Evolutionary conservation across 2,888 invertebrate genomes (phyloP).

Genomic region (Tachina grossa): DNA sequence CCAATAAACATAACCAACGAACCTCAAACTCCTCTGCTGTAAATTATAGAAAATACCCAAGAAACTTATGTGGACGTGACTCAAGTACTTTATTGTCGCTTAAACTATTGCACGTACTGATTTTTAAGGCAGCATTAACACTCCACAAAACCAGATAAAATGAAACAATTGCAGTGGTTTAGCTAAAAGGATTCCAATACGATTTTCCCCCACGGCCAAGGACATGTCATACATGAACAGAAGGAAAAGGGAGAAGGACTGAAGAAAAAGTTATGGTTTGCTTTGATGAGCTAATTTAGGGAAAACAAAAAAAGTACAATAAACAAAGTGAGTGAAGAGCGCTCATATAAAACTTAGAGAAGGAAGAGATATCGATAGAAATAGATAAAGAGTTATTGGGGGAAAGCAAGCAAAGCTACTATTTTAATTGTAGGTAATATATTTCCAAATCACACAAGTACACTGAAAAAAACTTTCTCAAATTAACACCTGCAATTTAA

Average conservation of each 20-base stretch:
- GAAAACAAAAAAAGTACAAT: slow-evolving; percentile 25
- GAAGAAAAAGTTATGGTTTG: slow-evolving; percentile 71
- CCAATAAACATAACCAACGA: slow-evolving; percentile 21
- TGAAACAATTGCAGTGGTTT: slow-evolving; percentile 69
- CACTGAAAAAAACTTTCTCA: neutral
- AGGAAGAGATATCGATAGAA: neutral
- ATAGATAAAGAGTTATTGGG: neutral
- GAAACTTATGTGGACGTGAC: slow-evolving; percentile 77
- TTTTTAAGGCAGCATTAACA: slow-evolving; percentile 72
- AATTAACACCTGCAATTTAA: too few species aligned
- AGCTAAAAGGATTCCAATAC: slow-evolving; percentile 76
- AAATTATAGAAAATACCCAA: slow-evolving; percentile 66
- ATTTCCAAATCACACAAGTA: too few species aligned
- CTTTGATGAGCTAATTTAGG: slow-evolving; percentile 73
- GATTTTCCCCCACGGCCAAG: slow-evolving; percentile 75
- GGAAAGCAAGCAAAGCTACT: neutral
- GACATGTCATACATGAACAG: slow-evolving; percentile 41
- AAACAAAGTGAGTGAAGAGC: neutral
- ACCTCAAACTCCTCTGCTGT: slow-evolving; percentile 12
- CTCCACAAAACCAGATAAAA: slow-evolving; percentile 50
- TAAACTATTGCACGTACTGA: slow-evolving; percentile 74
- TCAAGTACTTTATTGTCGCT: slow-evolving; percentile 80
- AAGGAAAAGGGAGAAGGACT: slow-evolving; percentile 3
- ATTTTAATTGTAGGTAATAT: neutral
- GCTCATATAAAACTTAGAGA: neutral